Base-by-base conservation (phyloP, 2,797 vertebrate genomes). In the Percopsis omiscomaycus region DNA sequence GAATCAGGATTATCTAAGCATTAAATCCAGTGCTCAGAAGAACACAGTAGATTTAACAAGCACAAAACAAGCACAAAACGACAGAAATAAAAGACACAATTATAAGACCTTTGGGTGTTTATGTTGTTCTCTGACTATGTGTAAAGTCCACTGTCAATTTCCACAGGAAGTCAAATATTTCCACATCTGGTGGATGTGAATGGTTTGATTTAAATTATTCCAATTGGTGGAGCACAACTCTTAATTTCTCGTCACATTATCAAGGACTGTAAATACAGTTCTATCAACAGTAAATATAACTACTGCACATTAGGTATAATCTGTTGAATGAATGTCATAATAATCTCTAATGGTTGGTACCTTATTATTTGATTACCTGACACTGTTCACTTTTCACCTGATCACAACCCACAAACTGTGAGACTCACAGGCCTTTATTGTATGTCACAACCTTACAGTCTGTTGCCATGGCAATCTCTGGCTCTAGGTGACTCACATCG, bases 381-480 rank as follows among this genome's bases (percentile, higher is more conserved):
- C 27, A 53, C 37, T 42, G 37, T 42, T 42, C 37, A 42, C 37
- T 42, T 42, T 42, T 42, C 37, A 42, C 37, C 37, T 42, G 37
- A 42, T 42, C 37, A 8, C 6, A 42, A 42, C 37, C 8, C 37
- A 42, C 37, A 42, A 6, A 9, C 4, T 8, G 13, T 32, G 27
- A 28, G 9, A 14, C 3, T 95, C 89, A 98, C 83, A 98, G 86
- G 4, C 96, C 95, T 88, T 98, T 98, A 79, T 97, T 98, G 91
- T 96, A 97, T 55, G 93, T 91, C 76, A 98, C 87, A 3, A 89
- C 91, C 89, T 91, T 85, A 63, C 93, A 92, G 84, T 87, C 81
- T 0, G 95, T 96, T 73, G 92, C 94, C 85, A 45, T 82, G 56
- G 93, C 89, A 10, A 98, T 96, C 84, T 97, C 95, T 0, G 95